Evolutionary conservation across 2,888 invertebrate genomes (phyloP).

Genomic region (Tinea pellionella): DNA sequence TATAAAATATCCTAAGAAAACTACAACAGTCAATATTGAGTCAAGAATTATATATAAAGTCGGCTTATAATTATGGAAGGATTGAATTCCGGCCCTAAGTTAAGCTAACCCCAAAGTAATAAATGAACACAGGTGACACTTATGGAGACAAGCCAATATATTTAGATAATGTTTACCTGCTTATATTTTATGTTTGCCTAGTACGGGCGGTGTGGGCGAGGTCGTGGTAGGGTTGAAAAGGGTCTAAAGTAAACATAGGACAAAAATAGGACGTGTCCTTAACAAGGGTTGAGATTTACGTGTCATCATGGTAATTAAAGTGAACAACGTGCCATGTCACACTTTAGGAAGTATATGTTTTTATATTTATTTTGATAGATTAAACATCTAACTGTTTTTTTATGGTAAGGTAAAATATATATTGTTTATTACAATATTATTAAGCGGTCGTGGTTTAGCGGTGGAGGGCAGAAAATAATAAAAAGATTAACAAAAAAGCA

Average conservation of each 20-base stretch:
- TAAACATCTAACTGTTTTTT: not conserved
- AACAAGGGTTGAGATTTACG: conserved; percentile 8
- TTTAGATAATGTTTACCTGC: conserved; percentile 5
- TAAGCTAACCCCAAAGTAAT: not conserved
- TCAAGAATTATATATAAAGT: no score
- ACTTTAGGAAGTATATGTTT: not conserved
- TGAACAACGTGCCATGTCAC: conserved; percentile 2
- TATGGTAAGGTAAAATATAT: no score
- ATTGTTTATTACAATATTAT: no score
- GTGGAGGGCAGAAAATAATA: no score
- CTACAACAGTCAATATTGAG: no score
- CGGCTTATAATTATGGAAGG: no score
- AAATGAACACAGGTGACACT: conserved; percentile 5
- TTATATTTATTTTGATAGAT: not conserved
- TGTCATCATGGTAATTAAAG: conserved; percentile 10
- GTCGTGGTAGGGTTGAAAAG: conserved; percentile 8
- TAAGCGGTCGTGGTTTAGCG: no score
- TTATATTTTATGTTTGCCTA: conserved; percentile 1
- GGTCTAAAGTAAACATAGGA: conserved; percentile 10
- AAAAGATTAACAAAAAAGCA: no score
- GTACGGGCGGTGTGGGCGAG: not conserved
- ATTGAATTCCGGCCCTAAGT: not conserved
- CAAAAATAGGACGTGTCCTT: conserved; percentile 12
- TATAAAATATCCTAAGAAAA: no score
- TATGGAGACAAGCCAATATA: conserved; percentile 5